A percentile compares a stretch with the other conserved stretches of the same genome.
These are phyloP conservation scores for Poeciliopsis presidionis DNA, from an alignment of 2,797 vertebrate species.

Conservation along the genomic window DNA sequence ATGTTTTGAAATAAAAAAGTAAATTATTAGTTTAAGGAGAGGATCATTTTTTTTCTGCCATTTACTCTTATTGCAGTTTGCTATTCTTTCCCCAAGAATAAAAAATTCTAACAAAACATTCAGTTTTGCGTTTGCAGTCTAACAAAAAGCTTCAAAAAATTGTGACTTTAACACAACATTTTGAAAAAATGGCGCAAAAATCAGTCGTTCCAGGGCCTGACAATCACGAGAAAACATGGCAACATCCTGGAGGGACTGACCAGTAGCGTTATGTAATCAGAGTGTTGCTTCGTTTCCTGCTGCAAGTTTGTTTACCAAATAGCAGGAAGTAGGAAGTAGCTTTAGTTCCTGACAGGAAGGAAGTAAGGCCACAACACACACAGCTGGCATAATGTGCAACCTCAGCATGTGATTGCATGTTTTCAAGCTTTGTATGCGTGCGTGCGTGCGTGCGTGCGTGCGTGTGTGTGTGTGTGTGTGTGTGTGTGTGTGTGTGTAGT, in stretches of 20 bases:
- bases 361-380: slow-evolving; percentile 39
- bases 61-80: neutral
- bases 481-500: slow-evolving; percentile 77
- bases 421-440: neutral
- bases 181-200: no score
- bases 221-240: neutral
- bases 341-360: slow-evolving; percentile 64
- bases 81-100: no score
- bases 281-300: slow-evolving; percentile 7
- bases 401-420: neutral
- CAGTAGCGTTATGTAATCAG: neutral
- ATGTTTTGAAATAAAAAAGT: neutral
- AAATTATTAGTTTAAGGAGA: neutral
- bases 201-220: no score
- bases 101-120: neutral
- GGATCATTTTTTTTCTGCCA: neutral
- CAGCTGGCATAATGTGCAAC: slow-evolving; percentile 36
- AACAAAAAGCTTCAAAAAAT: neutral
- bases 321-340: slow-evolving; percentile 46
- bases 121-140: neutral
- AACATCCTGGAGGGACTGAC: neutral
- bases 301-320: slow-evolving; percentile 23
- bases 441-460: neutral
- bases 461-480: neutral
- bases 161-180: neutral